phyloP scores from a whole-genome alignment of 2,888 invertebrate species.

The Eupithecia subumbrata region DNA sequence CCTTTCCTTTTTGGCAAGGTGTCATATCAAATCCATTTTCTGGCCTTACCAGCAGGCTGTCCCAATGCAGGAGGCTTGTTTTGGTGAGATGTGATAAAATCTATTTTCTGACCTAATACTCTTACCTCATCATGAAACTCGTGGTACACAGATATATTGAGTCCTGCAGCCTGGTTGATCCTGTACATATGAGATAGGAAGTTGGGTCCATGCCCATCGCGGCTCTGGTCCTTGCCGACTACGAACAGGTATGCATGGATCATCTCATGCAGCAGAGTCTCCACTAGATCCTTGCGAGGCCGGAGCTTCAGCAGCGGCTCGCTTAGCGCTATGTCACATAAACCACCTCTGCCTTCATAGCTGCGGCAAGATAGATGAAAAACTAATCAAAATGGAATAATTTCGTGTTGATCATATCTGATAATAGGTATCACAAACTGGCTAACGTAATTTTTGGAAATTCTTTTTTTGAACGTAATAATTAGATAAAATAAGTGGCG shows the following conservation, averaged over 20 bases:
- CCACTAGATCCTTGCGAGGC: constrained; percentile 96
- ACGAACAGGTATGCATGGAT: constrained; percentile 99
- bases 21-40: too few relatives aligned
- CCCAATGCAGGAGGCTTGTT: background rate
- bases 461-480: too few relatives aligned
- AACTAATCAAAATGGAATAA: background rate
- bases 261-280: constrained; percentile 99
- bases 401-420: too few relatives aligned
- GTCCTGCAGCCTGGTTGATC: constrained; percentile 94
- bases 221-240: constrained; percentile 91
- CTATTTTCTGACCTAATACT: background rate
- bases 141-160: constrained; percentile 97
- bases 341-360: constrained; percentile 89
- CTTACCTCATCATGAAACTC: constrained; percentile 96
- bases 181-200: constrained; percentile 96
- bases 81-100: background rate
- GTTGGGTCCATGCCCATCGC: constrained; percentile 97
- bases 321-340: constrained; percentile 94
- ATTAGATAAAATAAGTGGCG: too few relatives aligned
- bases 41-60: too few relatives aligned
- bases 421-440: too few relatives aligned
- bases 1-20: too few relatives aligned
- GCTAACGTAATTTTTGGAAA: too few relatives aligned
- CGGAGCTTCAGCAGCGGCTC: constrained; percentile 95
- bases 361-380: constrained; percentile 53